Evolutionary conservation across 2,113 vertebrate genomes (phyloP), one percentile per base, ranked within the genome.

Genomic region (Bathybates hornii): DNA sequence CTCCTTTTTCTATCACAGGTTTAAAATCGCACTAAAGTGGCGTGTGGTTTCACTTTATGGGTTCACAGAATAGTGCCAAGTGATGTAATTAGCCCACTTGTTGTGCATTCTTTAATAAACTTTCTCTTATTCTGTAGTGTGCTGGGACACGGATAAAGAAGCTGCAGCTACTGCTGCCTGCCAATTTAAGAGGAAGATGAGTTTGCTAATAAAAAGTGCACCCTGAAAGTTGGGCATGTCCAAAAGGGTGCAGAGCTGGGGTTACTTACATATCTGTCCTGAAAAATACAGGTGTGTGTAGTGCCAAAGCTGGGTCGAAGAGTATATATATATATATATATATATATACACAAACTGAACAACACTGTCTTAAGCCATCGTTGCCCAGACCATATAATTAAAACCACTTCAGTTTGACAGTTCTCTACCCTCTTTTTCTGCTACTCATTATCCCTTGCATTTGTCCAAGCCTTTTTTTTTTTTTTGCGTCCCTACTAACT

Each of bases 301-400:
- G 21, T 29, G 41, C 68, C 38, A 10, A 73, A 45, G 21, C 68
- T 73, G 38, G 13, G 21, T 45, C 21, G 1, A 45, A 73, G 21
- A 45, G 21, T 45, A 27, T 4, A 19, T 17, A 0, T 16, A 7
- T 16, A 2, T 2, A 7, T 2, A 4, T 48, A 7, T 4, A 16
- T 16, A 4, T 45, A 48, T 17, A 4, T 48, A 48, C 16, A 2
- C 14, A 84, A 85, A 87, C 61, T 63, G 19, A 86, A 83, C 81
- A 89, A 61, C 56, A 85, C 34, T 85, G 76, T 88, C 50, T 84
- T 50, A 90, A 87, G 79, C 80, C 68, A 66, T 80, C 53, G 29
- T 92, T 84, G 50, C 53, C 53, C 87, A 90, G 63, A 84, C 85
- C 29, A n/a, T 83, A 91, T 91, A 87, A 91, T 93, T 92, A 93